Evolutionary conservation across 2,113 vertebrate genomes (phyloP).

Genomic region (Pterocles burchelli): DNA sequence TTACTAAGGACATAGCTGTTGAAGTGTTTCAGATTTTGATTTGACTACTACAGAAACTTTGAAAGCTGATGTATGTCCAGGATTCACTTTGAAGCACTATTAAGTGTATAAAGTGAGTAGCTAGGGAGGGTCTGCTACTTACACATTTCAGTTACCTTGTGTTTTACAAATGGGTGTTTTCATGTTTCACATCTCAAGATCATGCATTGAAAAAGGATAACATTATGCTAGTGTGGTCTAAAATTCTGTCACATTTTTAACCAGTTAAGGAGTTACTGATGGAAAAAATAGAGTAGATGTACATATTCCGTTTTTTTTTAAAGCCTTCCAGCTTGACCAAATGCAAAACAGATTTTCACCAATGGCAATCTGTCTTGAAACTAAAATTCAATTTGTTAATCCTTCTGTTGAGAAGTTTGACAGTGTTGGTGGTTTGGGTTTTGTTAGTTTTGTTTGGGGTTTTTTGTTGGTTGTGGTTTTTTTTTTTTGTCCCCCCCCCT

Average conservation of each 20-base stretch:
- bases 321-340: neutral
- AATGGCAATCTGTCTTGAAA: neutral
- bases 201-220: neutral
- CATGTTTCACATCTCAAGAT: neutral
- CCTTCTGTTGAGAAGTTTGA: neutral
- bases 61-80: neutral
- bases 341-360: neutral
- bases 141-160: neutral
- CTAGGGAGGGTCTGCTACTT: neutral
- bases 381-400: neutral
- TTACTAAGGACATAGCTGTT: neutral
- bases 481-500: neutral
- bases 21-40: neutral
- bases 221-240: neutral
- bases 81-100: neutral
- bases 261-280: neutral
- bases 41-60: neutral
- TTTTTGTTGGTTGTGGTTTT: neutral
- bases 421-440: neutral
- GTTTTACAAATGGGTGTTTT: neutral
- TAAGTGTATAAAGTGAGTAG: neutral
- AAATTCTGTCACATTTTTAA: neutral
- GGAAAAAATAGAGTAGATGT: neutral
- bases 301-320: neutral
- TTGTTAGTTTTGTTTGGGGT: neutral